Base-by-base conservation (phyloP, 2,113 vertebrate genomes). In the Ictidomys tridecemlineatus region DNA sequence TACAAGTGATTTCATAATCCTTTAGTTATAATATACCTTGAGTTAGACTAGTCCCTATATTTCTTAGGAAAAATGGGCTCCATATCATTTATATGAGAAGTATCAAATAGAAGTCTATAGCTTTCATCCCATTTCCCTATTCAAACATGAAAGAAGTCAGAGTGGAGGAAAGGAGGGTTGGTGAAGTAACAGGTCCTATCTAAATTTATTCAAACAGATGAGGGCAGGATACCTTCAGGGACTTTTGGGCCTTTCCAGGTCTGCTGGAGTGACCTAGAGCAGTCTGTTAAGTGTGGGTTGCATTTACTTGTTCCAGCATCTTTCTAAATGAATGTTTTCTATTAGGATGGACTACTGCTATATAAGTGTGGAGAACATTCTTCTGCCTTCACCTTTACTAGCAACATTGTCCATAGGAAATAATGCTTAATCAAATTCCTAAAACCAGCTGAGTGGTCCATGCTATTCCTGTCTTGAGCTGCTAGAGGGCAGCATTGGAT, bases 401-500 rank as follows among this genome's bases (percentile, higher is more conserved):
- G 28, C 53, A 37, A 9, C 34, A 5, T 32, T 32, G 53, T 91
- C 34, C 12, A 0, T 65, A 39, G 32, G 63, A 72, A 89, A 67
- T 58, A 48, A 1, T 28, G 2, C 56, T 70, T 13, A 80, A 48
- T 58, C 4, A 13, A 34, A 37, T 56, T 70, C 79, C 48, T 56
- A 18, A 78, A 72, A 53, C 77, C 30, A 24, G 69, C 0, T 10
- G 5, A 18, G 0, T 45, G 80, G 63, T 91, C 85, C 8, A 56
- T 94, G 73, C 11, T 10, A 0, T 93, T 95, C 91, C 18, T 85
- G 28, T 89, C 34, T 6, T 10, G 2, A 26, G 72, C 96, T 94
- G 37, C 91, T 97, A 98, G 98, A 94, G 98, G 97, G 97, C 98
- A 98, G 97, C 89, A 80, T 77, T 87, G 74, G 4, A 92, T 63